Conservation (phyloP, 2,888 invertebrate genomes). For the Pseudolycoriella hygida region DNA sequence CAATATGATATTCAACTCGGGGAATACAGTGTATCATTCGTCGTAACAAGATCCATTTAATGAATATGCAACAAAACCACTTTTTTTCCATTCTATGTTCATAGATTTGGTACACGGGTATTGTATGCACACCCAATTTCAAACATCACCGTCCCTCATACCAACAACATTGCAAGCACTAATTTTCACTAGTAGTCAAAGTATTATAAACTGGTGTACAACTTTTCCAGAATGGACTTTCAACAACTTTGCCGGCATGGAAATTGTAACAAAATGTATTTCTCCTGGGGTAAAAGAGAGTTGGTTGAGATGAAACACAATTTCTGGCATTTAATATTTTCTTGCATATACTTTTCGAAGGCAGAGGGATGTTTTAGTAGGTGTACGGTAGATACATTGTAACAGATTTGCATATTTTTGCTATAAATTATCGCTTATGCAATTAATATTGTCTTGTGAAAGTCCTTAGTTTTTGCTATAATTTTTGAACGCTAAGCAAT, state of each 20-base stretch:
- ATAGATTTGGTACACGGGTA: no score
- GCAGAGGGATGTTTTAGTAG: no score
- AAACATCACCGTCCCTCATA: no score
- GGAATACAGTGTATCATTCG: no score
- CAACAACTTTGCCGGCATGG: not conserved
- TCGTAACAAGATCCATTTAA: not conserved
- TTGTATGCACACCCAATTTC: no score
- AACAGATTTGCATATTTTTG: slow-evolving; percentile 6
- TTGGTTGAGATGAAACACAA: no score
- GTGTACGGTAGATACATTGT: no score
- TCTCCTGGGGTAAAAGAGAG: not conserved
- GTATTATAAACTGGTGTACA: slow-evolving; percentile 1
- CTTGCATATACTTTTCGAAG: no score
- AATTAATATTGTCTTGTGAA: slow-evolving; percentile 6
- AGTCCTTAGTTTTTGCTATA: not conserved
- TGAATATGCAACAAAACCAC: not conserved
- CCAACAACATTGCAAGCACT: no score
- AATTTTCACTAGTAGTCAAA: not conserved
- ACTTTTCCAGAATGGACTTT: not conserved
- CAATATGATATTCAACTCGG: no score
- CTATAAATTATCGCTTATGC: slow-evolving; percentile 7
- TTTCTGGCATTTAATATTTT: no score
- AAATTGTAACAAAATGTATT: not conserved
- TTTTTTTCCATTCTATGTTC: no score
- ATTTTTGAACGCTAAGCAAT: not conserved